phyloP scores from a whole-genome alignment of 2,888 invertebrate genomes.

The Calliopum simillimum region DNA sequence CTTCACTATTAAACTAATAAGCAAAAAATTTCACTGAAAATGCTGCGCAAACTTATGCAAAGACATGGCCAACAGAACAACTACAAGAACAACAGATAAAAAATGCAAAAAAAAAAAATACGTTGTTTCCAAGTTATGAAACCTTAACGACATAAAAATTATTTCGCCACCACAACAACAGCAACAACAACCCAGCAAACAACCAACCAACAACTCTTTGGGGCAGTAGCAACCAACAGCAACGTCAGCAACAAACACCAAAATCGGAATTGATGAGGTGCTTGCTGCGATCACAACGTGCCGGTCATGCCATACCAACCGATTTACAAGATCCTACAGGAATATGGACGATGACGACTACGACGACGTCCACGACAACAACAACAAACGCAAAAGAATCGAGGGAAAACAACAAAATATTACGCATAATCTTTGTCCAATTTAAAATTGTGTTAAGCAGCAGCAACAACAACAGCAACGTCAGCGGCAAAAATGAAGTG shows the following conservation, averaged over 20 bases:
- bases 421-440: constrained; percentile 43
- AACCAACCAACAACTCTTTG: not conserved
- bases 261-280: constrained; percentile 35
- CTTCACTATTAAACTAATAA: constrained; percentile 30
- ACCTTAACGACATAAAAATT: constrained; percentile 34
- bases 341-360: constrained; percentile 8
- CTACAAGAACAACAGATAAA: constrained; percentile 4
- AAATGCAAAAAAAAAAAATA: not conserved
- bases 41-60: constrained; percentile 14
- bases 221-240: not conserved
- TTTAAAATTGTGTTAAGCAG: constrained; percentile 47
- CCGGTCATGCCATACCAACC: not conserved
- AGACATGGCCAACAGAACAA: constrained; percentile 8
- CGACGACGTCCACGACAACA: not conserved
- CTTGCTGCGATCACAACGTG: constrained; percentile 18
- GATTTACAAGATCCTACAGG: constrained; percentile 18
- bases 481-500: not conserved
- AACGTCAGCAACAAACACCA: constrained; percentile 21
- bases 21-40: constrained; percentile 9
- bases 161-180: constrained; percentile 31
- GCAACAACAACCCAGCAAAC: constrained; percentile 1
- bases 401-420: not conserved
- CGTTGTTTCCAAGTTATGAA: constrained; percentile 29
- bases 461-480: not conserved
- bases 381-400: not conserved